Evolutionary conservation across 2,888 invertebrate genomes (phyloP).

Genomic region (Tenthredo mesomela): DNA sequence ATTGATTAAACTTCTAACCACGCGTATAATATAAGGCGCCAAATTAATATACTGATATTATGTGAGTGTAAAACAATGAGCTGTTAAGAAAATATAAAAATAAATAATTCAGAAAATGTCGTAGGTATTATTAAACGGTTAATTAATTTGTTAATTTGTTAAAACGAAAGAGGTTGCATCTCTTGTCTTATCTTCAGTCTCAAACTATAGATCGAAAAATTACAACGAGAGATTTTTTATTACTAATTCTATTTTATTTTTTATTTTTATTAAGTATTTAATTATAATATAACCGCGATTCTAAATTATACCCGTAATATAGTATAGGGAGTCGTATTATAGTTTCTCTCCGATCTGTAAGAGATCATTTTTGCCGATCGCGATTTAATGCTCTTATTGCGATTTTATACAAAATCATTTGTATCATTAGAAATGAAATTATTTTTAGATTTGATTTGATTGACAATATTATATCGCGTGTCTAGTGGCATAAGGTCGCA

Average conservation of each 20-base stretch:
- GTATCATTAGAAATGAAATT: background rate
- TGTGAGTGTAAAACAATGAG: slow-evolving; percentile 41
- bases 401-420: background rate
- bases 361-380: background rate
- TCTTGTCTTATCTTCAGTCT: background rate
- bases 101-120: background rate
- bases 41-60: background rate
- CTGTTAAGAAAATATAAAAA: background rate
- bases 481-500: too few relatives aligned
- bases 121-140: slow-evolving; percentile 19
- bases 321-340: too few relatives aligned
- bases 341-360: too few relatives aligned
- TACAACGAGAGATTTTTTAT: background rate
- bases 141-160: slow-evolving; percentile 51
- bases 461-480: background rate
- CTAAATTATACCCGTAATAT: too few relatives aligned
- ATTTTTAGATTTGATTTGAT: background rate
- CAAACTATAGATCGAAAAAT: background rate
- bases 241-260: too few relatives aligned
- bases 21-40: slow-evolving; percentile 21
- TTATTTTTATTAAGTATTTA: background rate
- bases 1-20: background rate
- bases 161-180: background rate
- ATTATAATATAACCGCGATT: background rate
- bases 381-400: background rate